phyloP scores from a whole-genome alignment of 92 coral and sea anemone species.

The Phenganax stokvisi region DNA sequence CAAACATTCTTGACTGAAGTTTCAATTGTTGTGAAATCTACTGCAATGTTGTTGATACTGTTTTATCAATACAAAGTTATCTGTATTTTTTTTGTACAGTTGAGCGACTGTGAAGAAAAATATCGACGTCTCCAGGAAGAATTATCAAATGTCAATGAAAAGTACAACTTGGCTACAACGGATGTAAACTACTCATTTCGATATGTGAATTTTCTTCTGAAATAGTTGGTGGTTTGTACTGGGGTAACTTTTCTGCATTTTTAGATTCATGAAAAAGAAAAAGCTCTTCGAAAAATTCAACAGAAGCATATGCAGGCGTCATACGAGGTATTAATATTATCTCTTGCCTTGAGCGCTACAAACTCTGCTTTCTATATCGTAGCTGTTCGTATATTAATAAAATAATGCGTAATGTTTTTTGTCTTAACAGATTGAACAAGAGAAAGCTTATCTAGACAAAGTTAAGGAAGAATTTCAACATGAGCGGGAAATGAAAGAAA shows the following conservation, averaged over 20 bases:
- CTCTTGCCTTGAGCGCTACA: neutral
- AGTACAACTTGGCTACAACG: conserved; percentile 62
- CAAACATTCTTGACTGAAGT: neutral
- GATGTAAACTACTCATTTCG: conserved; percentile 49
- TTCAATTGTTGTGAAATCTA: neutral
- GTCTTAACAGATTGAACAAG: conserved; percentile 28
- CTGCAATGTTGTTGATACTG: neutral
- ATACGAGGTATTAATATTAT: conserved; percentile 16
- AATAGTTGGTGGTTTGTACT: neutral
- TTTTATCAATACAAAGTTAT: no score
- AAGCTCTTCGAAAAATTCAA: conserved; percentile 67
- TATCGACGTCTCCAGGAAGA: conserved; percentile 73
- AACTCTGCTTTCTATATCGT: neutral
- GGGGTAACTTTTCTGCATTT: neutral
- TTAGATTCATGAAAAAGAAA: conserved; percentile 59
- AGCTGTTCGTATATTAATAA: neutral
- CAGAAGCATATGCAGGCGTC: conserved; percentile 49
- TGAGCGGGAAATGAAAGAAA: conserved; percentile 28
- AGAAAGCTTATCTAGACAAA: conserved; percentile 37
- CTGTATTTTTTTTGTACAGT: conserved; percentile 40
- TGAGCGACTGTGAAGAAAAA: conserved; percentile 79
- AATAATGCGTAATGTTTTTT: neutral
- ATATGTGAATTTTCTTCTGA: neutral
- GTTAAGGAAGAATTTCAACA: conserved; percentile 23
- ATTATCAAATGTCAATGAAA: conserved; percentile 61